Conservation (phyloP, 2,888 invertebrate species). For the Caenorhabditis sinica region DNA sequence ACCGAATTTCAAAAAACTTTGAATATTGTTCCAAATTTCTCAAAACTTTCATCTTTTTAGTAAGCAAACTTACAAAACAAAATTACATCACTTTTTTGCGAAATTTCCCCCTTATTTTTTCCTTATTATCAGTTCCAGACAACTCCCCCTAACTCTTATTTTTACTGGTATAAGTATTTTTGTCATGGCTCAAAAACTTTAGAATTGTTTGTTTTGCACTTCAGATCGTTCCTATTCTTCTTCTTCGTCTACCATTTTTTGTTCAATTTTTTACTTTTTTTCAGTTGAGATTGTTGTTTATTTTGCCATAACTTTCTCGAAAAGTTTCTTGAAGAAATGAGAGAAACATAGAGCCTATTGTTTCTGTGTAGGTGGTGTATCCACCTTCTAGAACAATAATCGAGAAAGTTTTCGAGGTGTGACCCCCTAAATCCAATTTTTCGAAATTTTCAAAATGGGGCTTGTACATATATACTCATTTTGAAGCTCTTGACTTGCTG, state of each 20-base stretch:
- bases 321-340: background rate
- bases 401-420: background rate
- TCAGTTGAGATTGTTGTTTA: too few species aligned
- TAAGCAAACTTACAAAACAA: too few species aligned
- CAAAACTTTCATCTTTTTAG: background rate
- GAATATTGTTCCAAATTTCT: background rate
- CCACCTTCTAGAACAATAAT: too few species aligned
- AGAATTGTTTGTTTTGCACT: slow-evolving; percentile 33
- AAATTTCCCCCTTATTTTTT: background rate
- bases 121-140: background rate
- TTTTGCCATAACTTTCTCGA: background rate
- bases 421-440: too few species aligned
- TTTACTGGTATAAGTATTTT: background rate
- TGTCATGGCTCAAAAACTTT: background rate
- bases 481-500: too few species aligned
- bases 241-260: too few species aligned
- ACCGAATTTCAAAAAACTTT: background rate
- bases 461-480: too few species aligned
- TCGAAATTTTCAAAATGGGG: too few species aligned
- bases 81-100: background rate
- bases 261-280: background rate
- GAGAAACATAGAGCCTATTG: background rate
- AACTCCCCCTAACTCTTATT: background rate
- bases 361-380: background rate
- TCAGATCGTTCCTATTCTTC: background rate